A percentile compares a stretch with the other conserved stretches of the same genome.
phyloP scores from a whole-genome alignment of 2,797 vertebrate species.

The Clarias pachynema region DNA sequence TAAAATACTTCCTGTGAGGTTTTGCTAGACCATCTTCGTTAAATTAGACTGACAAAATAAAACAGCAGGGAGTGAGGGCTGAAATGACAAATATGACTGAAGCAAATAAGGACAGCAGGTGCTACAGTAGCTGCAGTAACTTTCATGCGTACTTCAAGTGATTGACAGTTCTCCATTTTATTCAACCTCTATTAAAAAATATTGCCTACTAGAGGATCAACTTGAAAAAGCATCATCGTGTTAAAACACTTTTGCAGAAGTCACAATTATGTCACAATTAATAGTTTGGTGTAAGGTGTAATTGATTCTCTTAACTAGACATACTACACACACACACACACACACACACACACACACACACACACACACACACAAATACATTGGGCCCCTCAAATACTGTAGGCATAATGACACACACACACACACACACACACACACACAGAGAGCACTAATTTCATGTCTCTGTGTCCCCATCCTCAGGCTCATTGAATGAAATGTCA shows the following conservation, averaged over 20 bases:
- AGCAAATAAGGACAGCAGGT: neutral
- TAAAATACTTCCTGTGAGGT: neutral
- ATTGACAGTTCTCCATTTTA: neutral
- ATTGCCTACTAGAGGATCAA: neutral
- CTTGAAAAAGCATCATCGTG: neutral
- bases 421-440: too few relatives aligned
- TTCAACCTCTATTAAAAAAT: neutral
- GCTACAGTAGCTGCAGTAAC: too few relatives aligned
- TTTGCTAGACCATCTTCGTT: neutral
- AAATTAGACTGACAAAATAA: neutral
- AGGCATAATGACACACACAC: too few relatives aligned
- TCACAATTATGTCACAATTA: neutral
- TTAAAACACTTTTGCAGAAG: neutral
- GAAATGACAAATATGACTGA: neutral
- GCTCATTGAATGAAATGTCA: constrained; percentile 17
- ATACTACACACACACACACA: neutral
- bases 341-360: neutral
- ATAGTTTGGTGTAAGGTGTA: neutral
- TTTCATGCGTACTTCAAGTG: neutral
- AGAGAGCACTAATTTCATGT: constrained; percentile 13
- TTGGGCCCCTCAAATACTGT: too few relatives aligned
- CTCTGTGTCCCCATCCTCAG: neutral
- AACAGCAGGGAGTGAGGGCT: neutral
- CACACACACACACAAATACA: too few relatives aligned
- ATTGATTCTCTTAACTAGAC: neutral